These are phyloP conservation scores for Laspeyria flexula DNA, from an alignment of 2,888 invertebrate species.

Conservation along the genomic window DNA sequence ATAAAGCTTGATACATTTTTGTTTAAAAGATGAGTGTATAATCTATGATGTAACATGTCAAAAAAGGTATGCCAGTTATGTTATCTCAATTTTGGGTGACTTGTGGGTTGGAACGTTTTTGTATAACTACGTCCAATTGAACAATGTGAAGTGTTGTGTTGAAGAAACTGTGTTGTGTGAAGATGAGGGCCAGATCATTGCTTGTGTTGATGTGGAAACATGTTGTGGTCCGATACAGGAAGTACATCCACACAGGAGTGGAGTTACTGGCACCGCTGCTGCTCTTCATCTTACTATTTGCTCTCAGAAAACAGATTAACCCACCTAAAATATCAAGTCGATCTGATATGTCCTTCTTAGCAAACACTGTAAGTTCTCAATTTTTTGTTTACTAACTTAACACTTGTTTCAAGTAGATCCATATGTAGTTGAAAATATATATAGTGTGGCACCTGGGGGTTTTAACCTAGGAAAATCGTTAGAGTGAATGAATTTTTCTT, in stretches of 20 bases:
- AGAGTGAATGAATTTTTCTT: too few relatives aligned
- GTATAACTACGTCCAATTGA: too few relatives aligned
- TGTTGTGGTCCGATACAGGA: conserved; percentile 51
- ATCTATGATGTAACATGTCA: too few relatives aligned
- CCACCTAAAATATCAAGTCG: background rate
- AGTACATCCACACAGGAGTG: conserved; percentile 53
- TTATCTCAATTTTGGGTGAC: too few relatives aligned
- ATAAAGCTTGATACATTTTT: too few relatives aligned
- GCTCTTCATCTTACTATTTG: conserved; percentile 44
- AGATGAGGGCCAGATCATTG: conserved; percentile 35
- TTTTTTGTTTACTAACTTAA: background rate
- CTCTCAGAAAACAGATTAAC: conserved; percentile 21
- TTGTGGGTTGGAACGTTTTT: too few relatives aligned
- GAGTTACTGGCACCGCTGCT: conserved; percentile 50
- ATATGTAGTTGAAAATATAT: too few relatives aligned
- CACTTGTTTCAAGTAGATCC: too few relatives aligned
- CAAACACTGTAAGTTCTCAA: conserved; percentile 8
- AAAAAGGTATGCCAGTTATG: too few relatives aligned
- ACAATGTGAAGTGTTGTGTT: background rate
- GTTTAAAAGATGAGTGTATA: too few relatives aligned
- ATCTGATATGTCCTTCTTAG: background rate
- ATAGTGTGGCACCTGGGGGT: too few relatives aligned
- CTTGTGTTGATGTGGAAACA: conserved; percentile 63
- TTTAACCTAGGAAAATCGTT: too few relatives aligned
- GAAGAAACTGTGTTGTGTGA: background rate